These are phyloP conservation scores for Pantelozetes paolii DNA, from an alignment of 2,888 invertebrate species.

Conservation along the genomic window DNA sequence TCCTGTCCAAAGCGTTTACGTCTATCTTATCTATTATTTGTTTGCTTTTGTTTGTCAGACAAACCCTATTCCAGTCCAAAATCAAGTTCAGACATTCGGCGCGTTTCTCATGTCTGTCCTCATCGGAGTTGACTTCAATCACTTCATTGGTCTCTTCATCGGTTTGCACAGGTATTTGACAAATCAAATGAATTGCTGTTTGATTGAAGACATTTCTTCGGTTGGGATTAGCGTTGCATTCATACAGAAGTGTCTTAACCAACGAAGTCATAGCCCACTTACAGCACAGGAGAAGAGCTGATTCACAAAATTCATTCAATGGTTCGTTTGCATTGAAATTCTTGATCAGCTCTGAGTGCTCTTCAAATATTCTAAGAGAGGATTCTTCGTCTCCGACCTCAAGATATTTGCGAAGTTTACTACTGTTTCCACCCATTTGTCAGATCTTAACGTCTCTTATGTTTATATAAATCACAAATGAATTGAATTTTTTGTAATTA, in stretches of 20 bases:
- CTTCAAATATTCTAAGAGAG: constrained; percentile 64
- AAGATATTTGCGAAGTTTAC: constrained; percentile 66
- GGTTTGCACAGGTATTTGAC: constrained; percentile 51
- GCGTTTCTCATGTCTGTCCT: constrained; percentile 58
- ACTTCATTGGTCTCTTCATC: neutral
- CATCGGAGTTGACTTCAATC: constrained; percentile 45
- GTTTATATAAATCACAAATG: no score
- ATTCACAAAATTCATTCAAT: constrained; percentile 65
- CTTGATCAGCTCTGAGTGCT: constrained; percentile 62
- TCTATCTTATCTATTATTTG: constrained; percentile 59
- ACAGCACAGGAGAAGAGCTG: constrained; percentile 64
- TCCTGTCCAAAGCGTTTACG: constrained; percentile 61
- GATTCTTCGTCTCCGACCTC: constrained; percentile 68
- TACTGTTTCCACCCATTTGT: constrained; percentile 65
- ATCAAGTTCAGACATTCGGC: constrained; percentile 62
- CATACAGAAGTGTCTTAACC: constrained; percentile 61
- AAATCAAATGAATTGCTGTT: constrained; percentile 63
- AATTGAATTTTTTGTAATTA: no score
- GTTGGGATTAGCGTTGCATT: constrained; percentile 65
- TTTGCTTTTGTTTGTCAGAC: constrained; percentile 55
- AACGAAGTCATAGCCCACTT: constrained; percentile 63
- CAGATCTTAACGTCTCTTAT: no score
- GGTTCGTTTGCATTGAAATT: constrained; percentile 64
- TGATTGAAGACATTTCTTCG: constrained; percentile 63
- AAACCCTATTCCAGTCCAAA: constrained; percentile 61